Conservation (phyloP, 2,888 invertebrate species). For the Lasioglossum calceatum region DNA sequence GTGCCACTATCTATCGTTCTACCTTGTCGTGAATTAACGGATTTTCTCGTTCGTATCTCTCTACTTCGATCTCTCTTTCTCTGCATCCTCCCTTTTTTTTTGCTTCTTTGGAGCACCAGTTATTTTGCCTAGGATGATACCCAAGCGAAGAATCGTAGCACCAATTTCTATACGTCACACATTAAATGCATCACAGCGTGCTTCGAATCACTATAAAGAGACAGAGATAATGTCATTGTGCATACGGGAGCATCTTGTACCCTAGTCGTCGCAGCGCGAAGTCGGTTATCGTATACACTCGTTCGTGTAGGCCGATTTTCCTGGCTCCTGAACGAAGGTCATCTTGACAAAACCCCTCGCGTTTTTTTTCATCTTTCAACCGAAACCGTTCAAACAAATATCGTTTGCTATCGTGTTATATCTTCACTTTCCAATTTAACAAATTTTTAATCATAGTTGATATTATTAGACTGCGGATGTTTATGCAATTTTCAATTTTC, state of each 20-base stretch:
- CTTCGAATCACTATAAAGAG: conserved; percentile 9
- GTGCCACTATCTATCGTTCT: not conserved
- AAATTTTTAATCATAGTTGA: not conserved
- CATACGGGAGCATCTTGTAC: conserved; percentile 66
- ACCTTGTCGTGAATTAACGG: not conserved
- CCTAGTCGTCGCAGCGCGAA: conserved; percentile 42
- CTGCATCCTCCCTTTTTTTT: not conserved
- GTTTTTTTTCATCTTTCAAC: not conserved
- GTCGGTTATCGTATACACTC: conserved; percentile 56
- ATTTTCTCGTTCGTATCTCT: not conserved
- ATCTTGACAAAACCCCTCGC: not conserved
- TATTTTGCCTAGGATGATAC: conserved; percentile 27
- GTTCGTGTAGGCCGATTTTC: conserved; percentile 35
- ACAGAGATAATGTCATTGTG: conserved; percentile 37
- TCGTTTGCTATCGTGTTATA: not conserved
- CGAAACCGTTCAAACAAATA: not conserved
- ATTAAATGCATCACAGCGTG: conserved; percentile 54
- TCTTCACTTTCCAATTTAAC: not conserved
- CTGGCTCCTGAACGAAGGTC: not conserved
- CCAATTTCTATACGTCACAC: conserved; percentile 41
- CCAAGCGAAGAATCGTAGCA: conserved; percentile 52
- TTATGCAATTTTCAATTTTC: too few species aligned
- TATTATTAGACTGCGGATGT: too few species aligned
- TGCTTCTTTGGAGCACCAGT: conserved; percentile 49
- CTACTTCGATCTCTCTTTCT: not conserved